phyloP scores from a whole-genome alignment of 2,888 invertebrate species.

The Polydrusus cervinus region DNA sequence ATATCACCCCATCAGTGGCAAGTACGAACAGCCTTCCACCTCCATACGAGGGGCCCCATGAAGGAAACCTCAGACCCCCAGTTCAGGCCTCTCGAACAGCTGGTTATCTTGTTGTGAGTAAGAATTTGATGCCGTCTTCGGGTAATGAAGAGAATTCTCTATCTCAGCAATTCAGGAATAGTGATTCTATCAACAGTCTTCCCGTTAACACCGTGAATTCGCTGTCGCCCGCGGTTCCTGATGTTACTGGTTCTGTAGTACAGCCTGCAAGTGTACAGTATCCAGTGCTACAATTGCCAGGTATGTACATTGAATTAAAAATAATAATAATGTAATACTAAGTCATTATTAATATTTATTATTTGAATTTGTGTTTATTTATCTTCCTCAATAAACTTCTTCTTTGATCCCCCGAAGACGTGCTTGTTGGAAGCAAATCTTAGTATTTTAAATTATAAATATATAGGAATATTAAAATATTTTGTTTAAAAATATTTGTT shows the following conservation, averaged over 20 bases:
- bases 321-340: no score
- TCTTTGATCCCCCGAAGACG: no score
- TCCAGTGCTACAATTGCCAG: neutral
- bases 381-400: no score
- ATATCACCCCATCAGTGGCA: neutral
- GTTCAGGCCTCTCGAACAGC: neutral
- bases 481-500: no score
- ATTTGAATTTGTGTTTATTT: no score
- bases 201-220: neutral
- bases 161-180: neutral
- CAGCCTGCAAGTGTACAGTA: neutral
- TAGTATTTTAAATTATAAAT: no score
- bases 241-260: neutral
- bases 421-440: no score
- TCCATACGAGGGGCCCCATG: neutral
- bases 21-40: neutral
- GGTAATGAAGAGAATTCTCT: no score
- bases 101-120: constrained; percentile 5
- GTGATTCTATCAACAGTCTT: neutral
- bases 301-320: neutral
- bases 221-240: neutral
- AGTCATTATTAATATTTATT: no score
- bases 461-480: no score
- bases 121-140: constrained; percentile 22
- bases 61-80: neutral